Conservation (phyloP, 2,888 invertebrate species). For the Priocnemis perturbator region DNA sequence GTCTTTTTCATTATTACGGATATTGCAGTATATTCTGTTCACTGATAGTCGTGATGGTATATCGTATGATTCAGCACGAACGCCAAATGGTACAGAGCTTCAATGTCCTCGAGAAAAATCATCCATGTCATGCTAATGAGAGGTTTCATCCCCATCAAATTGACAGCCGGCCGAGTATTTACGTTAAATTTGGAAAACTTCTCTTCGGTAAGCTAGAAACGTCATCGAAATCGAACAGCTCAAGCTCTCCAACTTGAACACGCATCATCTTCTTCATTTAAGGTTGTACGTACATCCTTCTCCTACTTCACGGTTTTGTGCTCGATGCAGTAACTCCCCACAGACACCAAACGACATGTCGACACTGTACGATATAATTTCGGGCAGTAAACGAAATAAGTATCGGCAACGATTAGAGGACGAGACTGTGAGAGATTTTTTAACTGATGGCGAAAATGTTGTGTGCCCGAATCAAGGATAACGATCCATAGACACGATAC, state of each 20-base stretch:
- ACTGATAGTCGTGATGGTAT: background rate
- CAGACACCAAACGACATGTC: background rate
- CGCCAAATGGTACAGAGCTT: conserved; percentile 56
- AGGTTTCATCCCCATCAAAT: conserved; percentile 48
- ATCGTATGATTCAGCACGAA: background rate
- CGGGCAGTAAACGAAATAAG: too few species aligned
- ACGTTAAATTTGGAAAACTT: conserved; percentile 57
- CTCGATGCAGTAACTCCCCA: conserved; percentile 46
- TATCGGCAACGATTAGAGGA: too few species aligned
- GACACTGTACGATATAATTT: too few species aligned
- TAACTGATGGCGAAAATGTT: too few species aligned
- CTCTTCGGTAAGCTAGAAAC: conserved; percentile 50
- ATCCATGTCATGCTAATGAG: conserved; percentile 51
- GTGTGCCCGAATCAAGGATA: too few species aligned
- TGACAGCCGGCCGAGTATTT: conserved; percentile 59
- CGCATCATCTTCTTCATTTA: conserved; percentile 22
- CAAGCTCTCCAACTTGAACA: background rate
- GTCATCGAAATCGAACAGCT: background rate
- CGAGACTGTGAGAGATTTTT: too few species aligned
- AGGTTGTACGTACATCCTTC: conserved; percentile 59
- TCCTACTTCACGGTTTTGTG: conserved; percentile 60
- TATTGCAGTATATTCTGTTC: too few species aligned
- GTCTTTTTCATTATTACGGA: too few species aligned
- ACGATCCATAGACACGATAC: too few species aligned
- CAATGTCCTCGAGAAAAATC: conserved; percentile 50